Evolutionary conservation across 2,797 vertebrate species (phyloP).

Genomic region (Monodelphis domestica): DNA sequence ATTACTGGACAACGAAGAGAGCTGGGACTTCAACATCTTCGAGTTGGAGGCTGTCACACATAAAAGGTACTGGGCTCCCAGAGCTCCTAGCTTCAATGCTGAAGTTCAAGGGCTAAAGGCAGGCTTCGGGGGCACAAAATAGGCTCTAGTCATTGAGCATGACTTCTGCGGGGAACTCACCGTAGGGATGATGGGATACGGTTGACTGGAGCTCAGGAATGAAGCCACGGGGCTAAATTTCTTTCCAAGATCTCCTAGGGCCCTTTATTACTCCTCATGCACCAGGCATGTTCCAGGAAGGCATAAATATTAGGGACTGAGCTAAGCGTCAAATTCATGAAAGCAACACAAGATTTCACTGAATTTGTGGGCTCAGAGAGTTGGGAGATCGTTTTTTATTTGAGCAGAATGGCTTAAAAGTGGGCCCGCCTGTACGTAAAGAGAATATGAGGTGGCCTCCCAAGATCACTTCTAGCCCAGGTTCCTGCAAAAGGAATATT

Average conservation of each 20-base stretch:
- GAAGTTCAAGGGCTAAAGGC: background rate
- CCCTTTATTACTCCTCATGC: background rate
- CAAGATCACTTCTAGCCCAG: background rate
- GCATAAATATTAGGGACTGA: background rate
- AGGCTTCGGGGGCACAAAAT: background rate
- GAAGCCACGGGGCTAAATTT: background rate
- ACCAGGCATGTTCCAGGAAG: background rate
- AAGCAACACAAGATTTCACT: background rate
- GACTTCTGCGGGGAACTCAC: background rate
- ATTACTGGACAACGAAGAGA: constrained; percentile 87
- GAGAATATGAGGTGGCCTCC: background rate
- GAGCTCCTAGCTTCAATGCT: background rate
- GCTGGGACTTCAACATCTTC: constrained; percentile 91
- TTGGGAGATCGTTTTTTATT: background rate
- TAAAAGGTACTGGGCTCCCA: constrained; percentile 83
- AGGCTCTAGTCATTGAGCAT: background rate
- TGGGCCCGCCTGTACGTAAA: background rate
- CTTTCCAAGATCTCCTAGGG: background rate
- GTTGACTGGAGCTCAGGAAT: background rate
- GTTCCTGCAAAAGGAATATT: background rate
- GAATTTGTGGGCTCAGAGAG: background rate
- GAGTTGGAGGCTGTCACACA: constrained; percentile 88
- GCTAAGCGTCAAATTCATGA: background rate
- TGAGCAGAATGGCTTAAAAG: background rate
- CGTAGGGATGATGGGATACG: background rate